phyloP scores from a whole-genome alignment of 1,140 invertebrate species.

The Acromyrmex echinatior region DNA sequence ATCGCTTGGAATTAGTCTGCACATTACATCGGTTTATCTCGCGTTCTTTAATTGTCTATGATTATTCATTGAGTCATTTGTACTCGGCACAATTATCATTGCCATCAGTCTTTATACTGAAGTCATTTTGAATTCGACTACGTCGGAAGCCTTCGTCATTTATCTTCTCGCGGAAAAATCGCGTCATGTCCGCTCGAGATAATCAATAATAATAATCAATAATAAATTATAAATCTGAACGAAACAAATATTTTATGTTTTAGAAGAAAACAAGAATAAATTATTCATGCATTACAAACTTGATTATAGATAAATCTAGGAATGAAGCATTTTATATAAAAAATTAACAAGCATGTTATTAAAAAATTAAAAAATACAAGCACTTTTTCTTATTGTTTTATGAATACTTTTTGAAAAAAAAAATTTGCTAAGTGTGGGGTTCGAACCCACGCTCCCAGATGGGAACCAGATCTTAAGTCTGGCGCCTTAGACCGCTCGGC shows the following conservation, averaged over 20 bases:
- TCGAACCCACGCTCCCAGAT: constrained; percentile 88
- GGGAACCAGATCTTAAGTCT: constrained; percentile 88
- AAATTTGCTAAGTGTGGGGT: constrained; percentile 87
- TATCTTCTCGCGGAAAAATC: constrained; percentile 69
- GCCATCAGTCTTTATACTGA: constrained; percentile 66
- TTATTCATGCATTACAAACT: not conserved
- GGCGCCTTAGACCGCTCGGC: constrained; percentile 88
- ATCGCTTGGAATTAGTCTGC: constrained; percentile 48
- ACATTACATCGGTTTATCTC: constrained; percentile 68
- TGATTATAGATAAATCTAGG: not conserved
- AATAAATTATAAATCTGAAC: constrained; percentile 34
- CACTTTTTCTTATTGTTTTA: not conserved
- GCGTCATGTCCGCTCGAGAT: constrained; percentile 27
- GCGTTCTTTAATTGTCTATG: constrained; percentile 74
- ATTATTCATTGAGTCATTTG: constrained; percentile 81
- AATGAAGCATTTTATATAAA: not conserved
- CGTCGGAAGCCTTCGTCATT: constrained; percentile 73
- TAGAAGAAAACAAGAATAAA: not conserved
- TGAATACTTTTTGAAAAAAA: constrained; percentile 33
- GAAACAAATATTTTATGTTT: constrained; percentile 6
- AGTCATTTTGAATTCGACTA: constrained; percentile 65
- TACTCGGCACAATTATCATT: constrained; percentile 76
- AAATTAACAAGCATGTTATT: not conserved
- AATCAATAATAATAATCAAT: constrained; percentile 56
- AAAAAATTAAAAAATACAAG: constrained; percentile 2